Base-by-base conservation (phyloP, 2,888 invertebrate species). In the Sclerodermus sp. region DNA sequence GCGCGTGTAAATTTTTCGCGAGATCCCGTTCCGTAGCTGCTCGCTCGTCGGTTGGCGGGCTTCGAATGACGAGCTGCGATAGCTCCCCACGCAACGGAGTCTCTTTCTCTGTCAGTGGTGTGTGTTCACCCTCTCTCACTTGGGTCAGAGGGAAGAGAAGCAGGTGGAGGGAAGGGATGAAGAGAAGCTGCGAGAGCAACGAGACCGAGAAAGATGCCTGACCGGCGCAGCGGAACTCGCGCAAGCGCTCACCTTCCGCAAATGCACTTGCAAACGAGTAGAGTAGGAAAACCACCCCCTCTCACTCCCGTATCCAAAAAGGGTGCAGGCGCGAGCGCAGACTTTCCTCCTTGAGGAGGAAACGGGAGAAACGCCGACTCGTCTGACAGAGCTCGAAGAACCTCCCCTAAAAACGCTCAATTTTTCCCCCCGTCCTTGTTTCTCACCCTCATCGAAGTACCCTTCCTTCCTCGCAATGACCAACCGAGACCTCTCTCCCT, bases 11-110 rank as follows among this genome's bases (percentile, higher is more conserved):
- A 36, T 45, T 41, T 42, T 34, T 45, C 23, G 60, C 66, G 69
- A 61, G 62, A 61, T 69, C 71, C 70, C 62, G 66, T 69, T 59
- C 67, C 69, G 69, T 68, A 66, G 73, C 63, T 76, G 73, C 71
- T 73, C 75, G 75, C 75, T 73, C 76, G 73, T 71, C 76, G 73
- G 76, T 76, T 76, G 74, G 76, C 76, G 76, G 76, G 76, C 76
- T 76, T 76, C 74, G 76, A 76, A 76, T 76, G 76, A 71, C 69
- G 70, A 65, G 65, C 68, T 64, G 61, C 64, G 68, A 64, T 69
- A 64, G 62, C 66, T 71, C 69, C 70, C 71, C 70, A 68, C 70
- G 58, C 67, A 60, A 62, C 61, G 47, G 56, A 51, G 56, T 48
- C 41, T 31, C 53, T 55, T 52, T 45, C 51, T 52, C 50, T 17